Percentiles rank a stretch among this genome's conserved stretches.
These are phyloP conservation scores for Actinostola sp. DNA, from an alignment of 92 coral and sea anemone species.

Conservation along the genomic window DNA sequence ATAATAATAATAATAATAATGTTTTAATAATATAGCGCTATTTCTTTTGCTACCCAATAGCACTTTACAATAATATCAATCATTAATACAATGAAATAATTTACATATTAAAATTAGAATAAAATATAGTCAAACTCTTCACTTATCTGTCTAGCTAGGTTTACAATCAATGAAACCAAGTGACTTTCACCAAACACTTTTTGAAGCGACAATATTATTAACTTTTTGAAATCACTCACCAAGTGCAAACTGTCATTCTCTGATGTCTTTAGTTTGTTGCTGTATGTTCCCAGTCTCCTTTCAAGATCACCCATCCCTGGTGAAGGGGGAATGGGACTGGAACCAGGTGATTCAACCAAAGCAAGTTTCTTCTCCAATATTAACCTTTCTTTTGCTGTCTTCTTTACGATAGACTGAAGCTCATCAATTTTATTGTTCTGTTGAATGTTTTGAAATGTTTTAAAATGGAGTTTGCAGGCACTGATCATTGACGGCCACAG, in stretches of 20 bases:
- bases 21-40: too few relatives aligned
- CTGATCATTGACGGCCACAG: background rate
- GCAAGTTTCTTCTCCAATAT: slow-evolving; percentile 87
- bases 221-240: slow-evolving; percentile 47
- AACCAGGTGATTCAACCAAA: slow-evolving; percentile 43
- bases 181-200: too few relatives aligned
- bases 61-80: too few relatives aligned
- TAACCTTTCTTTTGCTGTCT: slow-evolving; percentile 85
- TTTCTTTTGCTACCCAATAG: too few relatives aligned
- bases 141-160: too few relatives aligned
- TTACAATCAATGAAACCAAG: too few relatives aligned
- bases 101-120: too few relatives aligned
- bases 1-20: too few relatives aligned
- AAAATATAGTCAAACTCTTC: too few relatives aligned
- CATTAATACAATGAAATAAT: too few relatives aligned
- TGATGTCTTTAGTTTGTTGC: slow-evolving; percentile 51
- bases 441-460: background rate
- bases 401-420: slow-evolving; percentile 75
- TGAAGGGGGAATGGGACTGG: slow-evolving; percentile 49
- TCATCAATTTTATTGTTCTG: slow-evolving; percentile 87
- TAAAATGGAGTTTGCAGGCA: background rate
- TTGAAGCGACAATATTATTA: slow-evolving; percentile 1
- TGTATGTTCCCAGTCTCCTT: slow-evolving; percentile 51
- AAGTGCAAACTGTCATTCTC: slow-evolving; percentile 59
- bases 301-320: slow-evolving; percentile 53